Base-by-base conservation (phyloP, 2,113 vertebrate genomes). In the Cranoglanis bouderius region DNA sequence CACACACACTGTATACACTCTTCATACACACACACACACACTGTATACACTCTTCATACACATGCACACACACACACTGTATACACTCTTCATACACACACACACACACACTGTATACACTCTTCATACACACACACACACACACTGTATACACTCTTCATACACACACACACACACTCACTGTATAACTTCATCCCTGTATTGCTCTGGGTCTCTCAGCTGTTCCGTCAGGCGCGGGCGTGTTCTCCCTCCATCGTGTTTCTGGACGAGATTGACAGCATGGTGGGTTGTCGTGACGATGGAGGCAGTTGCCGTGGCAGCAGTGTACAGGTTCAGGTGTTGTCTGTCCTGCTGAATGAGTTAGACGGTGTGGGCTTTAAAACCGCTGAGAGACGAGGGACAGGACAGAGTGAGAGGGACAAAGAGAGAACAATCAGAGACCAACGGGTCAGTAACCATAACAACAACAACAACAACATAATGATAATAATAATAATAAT, bases 311-410 rank as follows among this genome's bases (percentile, higher is more conserved):
- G 89, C 1, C 91, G 94, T 21, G 95, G 87, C 87, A 94, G 96
- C 51, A 21, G 67, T 61, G 96, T 97, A 13, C 97, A 97, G 51
- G 96, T 98, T 0, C 92, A 96, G 35, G 94, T 99, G 85, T 96
- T 99, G 85, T 98, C 98, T 46, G 96, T 98, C 90, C 97, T 99
- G 8, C 96, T 99, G 78, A 99, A 97, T 51, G 98, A 99, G 92
- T 91, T 99, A 94, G 98, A 99, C 49, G 98, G 98, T 0, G 91
- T 99, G 29, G 98, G 98, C 9, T 89, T 98, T 53, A 97, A 96
- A 91, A 93, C 94, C 21, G 91, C 94, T 43, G 98, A 99, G 94
- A 96, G 96, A 94, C 97, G 97, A 94, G 97, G 96, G 85, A 85
- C 87, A 0, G 90, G 91, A 43, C 94, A 93, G 91, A 94, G 94